Conservation (phyloP, 2,113 vertebrate genomes). For the Mustelus asterias region DNA sequence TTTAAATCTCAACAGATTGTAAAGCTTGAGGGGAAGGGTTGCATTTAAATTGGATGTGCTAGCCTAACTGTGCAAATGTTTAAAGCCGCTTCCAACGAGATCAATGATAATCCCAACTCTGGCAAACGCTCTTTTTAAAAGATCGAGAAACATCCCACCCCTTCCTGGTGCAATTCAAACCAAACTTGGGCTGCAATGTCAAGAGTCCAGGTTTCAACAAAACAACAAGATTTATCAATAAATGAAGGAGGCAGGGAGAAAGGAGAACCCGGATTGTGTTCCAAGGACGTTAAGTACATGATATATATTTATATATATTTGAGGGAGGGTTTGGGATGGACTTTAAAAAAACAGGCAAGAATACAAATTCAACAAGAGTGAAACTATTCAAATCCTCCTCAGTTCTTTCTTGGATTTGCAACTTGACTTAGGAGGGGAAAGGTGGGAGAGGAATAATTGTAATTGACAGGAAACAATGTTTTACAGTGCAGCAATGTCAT, state of each 20-base stretch:
- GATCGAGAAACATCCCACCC: not conserved
- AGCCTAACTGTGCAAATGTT: not conserved
- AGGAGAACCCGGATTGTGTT: not conserved
- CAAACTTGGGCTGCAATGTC: not conserved
- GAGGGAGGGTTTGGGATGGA: not conserved
- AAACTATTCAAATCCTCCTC: not conserved
- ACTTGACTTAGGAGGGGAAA: not conserved
- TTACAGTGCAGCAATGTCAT: not conserved
- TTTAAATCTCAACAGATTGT: not conserved
- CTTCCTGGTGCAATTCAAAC: not conserved
- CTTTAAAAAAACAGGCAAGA: not conserved
- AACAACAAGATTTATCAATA: not conserved
- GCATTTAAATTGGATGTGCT: not conserved
- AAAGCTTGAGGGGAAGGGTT: not conserved
- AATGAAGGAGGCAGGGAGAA: not conserved
- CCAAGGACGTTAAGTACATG: not conserved
- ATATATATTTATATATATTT: not conserved
- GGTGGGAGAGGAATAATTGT: not conserved
- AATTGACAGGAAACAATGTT: slow-evolving; percentile 3
- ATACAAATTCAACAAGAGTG: not conserved
- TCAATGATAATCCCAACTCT: not conserved
- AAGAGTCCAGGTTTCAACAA: not conserved
- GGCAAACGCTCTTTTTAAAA: no score
- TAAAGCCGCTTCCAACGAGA: not conserved
- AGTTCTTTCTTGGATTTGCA: not conserved